Conservation (phyloP, 2,797 vertebrate genomes). For the Falco biarmicus region DNA sequence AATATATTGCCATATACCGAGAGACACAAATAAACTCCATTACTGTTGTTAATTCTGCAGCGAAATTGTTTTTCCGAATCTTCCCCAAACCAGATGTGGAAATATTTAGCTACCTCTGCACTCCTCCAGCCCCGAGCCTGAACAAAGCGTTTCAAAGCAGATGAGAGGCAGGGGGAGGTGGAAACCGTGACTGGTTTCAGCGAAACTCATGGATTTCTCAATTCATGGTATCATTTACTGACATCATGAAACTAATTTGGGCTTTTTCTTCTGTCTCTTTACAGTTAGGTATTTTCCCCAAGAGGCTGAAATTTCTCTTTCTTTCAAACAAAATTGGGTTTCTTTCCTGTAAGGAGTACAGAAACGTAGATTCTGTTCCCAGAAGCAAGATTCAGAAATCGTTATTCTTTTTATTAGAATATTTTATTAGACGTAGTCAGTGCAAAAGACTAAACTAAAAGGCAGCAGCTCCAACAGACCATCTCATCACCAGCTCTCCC, state of each 20-base stretch:
- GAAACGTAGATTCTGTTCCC: neutral
- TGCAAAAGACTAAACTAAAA: neutral
- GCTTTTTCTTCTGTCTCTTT: slow-evolving; percentile 52
- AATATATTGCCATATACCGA: neutral
- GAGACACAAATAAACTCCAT: slow-evolving; percentile 41
- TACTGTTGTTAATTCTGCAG: slow-evolving; percentile 38
- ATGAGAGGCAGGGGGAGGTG: slow-evolving; percentile 38
- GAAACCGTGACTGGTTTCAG: slow-evolving; percentile 56
- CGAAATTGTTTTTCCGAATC: slow-evolving; percentile 64
- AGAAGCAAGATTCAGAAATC: slow-evolving; percentile 3
- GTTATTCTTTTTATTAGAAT: neutral
- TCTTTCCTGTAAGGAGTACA: slow-evolving; percentile 21
- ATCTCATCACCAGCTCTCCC: neutral
- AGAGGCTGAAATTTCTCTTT: slow-evolving; percentile 26
- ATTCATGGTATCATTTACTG: slow-evolving; percentile 36
- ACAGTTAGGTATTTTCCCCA: neutral
- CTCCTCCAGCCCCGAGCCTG: neutral
- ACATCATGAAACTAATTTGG: slow-evolving; percentile 44
- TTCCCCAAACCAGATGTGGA: slow-evolving; percentile 73
- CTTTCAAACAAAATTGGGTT: slow-evolving; percentile 23
- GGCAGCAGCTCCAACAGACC: neutral
- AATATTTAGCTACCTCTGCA: slow-evolving; percentile 68
- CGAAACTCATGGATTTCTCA: slow-evolving; percentile 52
- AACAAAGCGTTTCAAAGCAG: slow-evolving; percentile 33
- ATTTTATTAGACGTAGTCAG: slow-evolving; percentile 1